These are phyloP conservation scores for Squalus acanthias DNA, from an alignment of 2,797 vertebrate species.

Conservation along the genomic window DNA sequence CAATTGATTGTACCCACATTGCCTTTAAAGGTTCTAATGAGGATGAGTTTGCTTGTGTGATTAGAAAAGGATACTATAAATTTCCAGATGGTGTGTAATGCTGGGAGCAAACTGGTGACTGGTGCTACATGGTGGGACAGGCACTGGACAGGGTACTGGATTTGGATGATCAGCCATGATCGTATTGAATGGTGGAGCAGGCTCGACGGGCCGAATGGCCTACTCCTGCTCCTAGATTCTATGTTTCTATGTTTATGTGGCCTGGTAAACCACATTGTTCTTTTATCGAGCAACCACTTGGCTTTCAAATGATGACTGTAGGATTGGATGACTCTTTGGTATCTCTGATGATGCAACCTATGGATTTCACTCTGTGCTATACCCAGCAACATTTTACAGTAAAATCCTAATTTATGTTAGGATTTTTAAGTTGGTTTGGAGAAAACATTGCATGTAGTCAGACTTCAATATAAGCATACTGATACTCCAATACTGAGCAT, in stretches of 20 bases:
- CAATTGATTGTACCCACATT: conserved; percentile 36
- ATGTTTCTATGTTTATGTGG: too few species aligned
- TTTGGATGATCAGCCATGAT: too few species aligned
- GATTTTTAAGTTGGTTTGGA: background rate
- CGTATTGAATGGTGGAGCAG: too few species aligned
- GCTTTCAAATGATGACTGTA: background rate
- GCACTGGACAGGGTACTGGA: too few species aligned
- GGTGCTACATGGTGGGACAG: conserved; percentile 20
- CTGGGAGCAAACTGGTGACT: conserved; percentile 33
- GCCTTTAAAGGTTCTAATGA: conserved; percentile 36
- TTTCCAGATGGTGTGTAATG: conserved; percentile 35
- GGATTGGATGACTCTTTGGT: conserved; percentile 1
- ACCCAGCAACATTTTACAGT: background rate
- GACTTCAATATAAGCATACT: background rate
- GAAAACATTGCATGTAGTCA: background rate
- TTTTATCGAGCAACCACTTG: conserved; percentile 8
- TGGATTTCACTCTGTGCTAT: background rate
- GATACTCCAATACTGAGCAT: background rate
- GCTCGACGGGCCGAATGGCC: too few species aligned
- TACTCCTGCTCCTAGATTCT: too few species aligned
- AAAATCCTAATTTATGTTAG: background rate
- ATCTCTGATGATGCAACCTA: background rate
- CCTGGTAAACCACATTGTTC: conserved; percentile 29
- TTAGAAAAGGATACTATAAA: conserved; percentile 34
- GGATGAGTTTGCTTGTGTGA: conserved; percentile 36